Percentiles rank a stretch among this genome's conserved stretches.
Evolutionary conservation across 2,888 invertebrate species (phyloP).

Genomic region (Hylaea fasciaria): DNA sequence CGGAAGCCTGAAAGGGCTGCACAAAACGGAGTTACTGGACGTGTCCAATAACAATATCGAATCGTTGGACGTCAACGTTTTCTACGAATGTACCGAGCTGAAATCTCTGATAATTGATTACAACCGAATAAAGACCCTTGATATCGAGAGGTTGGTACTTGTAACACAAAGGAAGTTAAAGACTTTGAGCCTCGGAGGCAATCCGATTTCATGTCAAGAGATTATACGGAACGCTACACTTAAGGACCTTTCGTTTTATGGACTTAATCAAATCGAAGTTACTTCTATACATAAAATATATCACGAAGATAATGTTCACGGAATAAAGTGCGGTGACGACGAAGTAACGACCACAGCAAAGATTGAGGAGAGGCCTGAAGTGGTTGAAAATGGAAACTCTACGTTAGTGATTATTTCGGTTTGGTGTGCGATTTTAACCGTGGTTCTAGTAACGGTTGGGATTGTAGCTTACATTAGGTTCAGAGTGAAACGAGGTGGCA

Average conservation of each 20-base stretch:
- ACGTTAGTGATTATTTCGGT: constrained; percentile 38
- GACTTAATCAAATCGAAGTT: constrained; percentile 57
- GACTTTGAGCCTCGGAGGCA: constrained; percentile 71
- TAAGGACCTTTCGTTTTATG: constrained; percentile 45
- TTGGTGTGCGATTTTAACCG: constrained; percentile 33
- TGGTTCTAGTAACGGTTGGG: constrained; percentile 24
- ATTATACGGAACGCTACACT: constrained; percentile 58
- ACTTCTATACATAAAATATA: constrained; percentile 73
- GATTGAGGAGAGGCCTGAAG: constrained; percentile 5
- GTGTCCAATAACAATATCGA: constrained; percentile 67
- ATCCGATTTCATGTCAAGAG: constrained; percentile 71
- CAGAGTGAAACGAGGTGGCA: constrained; percentile 21
- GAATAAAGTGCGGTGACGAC: constrained; percentile 70
- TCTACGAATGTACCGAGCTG: constrained; percentile 71
- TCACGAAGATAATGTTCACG: constrained; percentile 77
- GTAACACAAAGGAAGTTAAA: constrained; percentile 59
- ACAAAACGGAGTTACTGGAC: constrained; percentile 67
- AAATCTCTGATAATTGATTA: constrained; percentile 70
- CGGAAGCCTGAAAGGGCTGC: constrained; percentile 70
- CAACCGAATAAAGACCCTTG: constrained; percentile 66
- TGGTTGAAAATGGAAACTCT: constrained; percentile 9
- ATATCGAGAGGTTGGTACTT: constrained; percentile 62
- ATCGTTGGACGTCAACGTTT: constrained; percentile 65
- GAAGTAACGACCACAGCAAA: constrained; percentile 33
- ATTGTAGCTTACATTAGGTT: constrained; percentile 24